Percentiles rank a stretch among this genome's conserved stretches.
Conservation (phyloP, 2,888 invertebrate genomes). For the Oscheius sp. region DNA sequence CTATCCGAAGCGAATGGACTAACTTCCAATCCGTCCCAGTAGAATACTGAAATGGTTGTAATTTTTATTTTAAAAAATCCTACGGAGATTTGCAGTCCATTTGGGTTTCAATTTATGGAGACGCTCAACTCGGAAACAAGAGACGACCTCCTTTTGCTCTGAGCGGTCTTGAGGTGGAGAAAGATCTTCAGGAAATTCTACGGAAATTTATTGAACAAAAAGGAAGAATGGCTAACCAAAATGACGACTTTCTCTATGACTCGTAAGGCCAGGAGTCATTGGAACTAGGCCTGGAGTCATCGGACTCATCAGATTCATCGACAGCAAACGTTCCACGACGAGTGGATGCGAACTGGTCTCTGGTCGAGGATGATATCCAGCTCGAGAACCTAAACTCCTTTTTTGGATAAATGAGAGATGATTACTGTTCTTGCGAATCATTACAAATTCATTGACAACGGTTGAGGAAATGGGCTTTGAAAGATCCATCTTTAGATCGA, state of each 20-base stretch:
- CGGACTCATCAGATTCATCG: conserved; percentile 2
- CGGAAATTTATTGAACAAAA: background rate
- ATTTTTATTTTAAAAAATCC: background rate
- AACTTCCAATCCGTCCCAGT: conserved; percentile 50
- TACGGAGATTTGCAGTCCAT: conserved; percentile 52
- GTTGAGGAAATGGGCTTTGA: conserved; percentile 40
- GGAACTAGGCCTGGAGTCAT: conserved; percentile 39
- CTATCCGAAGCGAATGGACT: conserved; percentile 38
- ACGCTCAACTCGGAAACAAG: conserved; percentile 43
- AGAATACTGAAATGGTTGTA: conserved; percentile 36
- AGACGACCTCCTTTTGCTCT: conserved; percentile 31
- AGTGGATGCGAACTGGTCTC: background rate
- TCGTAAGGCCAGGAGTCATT: conserved; percentile 36
- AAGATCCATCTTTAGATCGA: conserved; percentile 42
- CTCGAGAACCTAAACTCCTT: conserved; percentile 37
- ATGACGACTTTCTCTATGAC: conserved; percentile 24
- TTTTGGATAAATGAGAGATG: background rate
- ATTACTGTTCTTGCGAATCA: conserved; percentile 51
- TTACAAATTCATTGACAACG: conserved; percentile 44
- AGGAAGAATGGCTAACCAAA: background rate
- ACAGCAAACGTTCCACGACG: background rate
- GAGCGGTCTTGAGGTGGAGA: background rate
- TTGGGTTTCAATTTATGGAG: conserved; percentile 49
- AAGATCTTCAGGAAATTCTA: conserved; percentile 26
- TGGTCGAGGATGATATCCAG: conserved; percentile 44